A percentile compares a stretch with the other conserved stretches of the same genome.
Evolutionary conservation across 2,888 invertebrate genomes (phyloP).

Genomic region (Candidula unifasciata): DNA sequence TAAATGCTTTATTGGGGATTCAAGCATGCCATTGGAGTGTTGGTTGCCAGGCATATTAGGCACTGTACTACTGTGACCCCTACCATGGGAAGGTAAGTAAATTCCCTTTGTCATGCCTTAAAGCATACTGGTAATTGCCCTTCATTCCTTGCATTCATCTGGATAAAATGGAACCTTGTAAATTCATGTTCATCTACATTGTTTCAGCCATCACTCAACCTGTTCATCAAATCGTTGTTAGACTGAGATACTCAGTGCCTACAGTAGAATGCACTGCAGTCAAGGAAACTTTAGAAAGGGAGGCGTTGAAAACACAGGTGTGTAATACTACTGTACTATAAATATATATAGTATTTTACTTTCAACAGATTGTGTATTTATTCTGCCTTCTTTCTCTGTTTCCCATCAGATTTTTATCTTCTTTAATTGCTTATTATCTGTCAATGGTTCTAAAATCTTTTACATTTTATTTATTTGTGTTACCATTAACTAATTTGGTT

Average conservation of each 20-base stretch:
- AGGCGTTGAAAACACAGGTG: conserved; percentile 35
- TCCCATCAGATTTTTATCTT: no score
- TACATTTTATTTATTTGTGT: no score
- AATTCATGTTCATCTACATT: background rate
- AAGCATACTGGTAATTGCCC: no score
- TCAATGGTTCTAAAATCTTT: no score
- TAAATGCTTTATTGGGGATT: no score
- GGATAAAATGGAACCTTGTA: background rate
- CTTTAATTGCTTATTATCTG: no score
- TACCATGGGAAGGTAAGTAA: no score
- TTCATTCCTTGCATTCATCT: background rate
- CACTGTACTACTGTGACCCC: no score
- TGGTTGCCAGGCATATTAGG: no score
- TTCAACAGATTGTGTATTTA: background rate
- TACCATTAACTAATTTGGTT: no score
- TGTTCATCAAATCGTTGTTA: conserved; percentile 37
- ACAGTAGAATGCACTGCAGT: conserved; percentile 43
- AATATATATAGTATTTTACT: background rate
- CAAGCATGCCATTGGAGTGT: no score
- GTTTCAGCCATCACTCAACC: conserved; percentile 36
- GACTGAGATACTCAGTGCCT: conserved; percentile 46
- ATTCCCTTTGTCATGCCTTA: background rate
- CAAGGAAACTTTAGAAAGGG: background rate
- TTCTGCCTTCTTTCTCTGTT: background rate
- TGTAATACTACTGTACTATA: background rate